These are phyloP conservation scores for Ormyrus pomaceus DNA, from an alignment of 2,888 invertebrate species.

Conservation along the genomic window DNA sequence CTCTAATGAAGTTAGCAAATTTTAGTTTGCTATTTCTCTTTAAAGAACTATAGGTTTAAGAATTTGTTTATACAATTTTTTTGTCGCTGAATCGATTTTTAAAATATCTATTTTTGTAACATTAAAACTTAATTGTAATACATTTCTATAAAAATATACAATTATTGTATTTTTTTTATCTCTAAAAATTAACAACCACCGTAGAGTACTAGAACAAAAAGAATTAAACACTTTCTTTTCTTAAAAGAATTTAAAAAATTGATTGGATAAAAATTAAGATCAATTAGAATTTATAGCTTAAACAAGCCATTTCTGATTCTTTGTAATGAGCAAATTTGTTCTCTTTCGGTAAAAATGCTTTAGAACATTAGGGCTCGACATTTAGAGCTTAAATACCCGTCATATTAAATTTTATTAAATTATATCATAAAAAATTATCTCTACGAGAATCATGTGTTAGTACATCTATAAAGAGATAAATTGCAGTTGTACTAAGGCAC, in stretches of 20 bases:
- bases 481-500: slow-evolving; percentile 9
- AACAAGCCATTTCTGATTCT: slow-evolving; percentile 27
- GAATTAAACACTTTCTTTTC: slow-evolving; percentile 23
- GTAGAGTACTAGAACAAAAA: slow-evolving; percentile 40
- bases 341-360: background rate
- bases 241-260: slow-evolving; percentile 9
- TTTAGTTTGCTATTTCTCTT: background rate
- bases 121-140: slow-evolving; percentile 33
- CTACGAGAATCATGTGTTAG: slow-evolving; percentile 21
- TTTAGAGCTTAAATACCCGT: slow-evolving; percentile 12
- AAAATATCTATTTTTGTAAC: slow-evolving; percentile 19
- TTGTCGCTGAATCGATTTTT: background rate
- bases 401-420: slow-evolving; percentile 7
- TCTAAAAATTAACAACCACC: slow-evolving; percentile 36
- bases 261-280: background rate
- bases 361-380: background rate
- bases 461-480: slow-evolving; percentile 19
- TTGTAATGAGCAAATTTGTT: background rate
- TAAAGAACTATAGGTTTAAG: slow-evolving; percentile 1
- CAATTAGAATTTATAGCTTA: slow-evolving; percentile 26
- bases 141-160: slow-evolving; percentile 54
- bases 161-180: slow-evolving; percentile 22
- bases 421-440: slow-evolving; percentile 38
- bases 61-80: background rate
- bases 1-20: background rate